phyloP scores from a whole-genome alignment of 35 echinoderm and acorn worm genomes.

The Lytechinus pictus region DNA sequence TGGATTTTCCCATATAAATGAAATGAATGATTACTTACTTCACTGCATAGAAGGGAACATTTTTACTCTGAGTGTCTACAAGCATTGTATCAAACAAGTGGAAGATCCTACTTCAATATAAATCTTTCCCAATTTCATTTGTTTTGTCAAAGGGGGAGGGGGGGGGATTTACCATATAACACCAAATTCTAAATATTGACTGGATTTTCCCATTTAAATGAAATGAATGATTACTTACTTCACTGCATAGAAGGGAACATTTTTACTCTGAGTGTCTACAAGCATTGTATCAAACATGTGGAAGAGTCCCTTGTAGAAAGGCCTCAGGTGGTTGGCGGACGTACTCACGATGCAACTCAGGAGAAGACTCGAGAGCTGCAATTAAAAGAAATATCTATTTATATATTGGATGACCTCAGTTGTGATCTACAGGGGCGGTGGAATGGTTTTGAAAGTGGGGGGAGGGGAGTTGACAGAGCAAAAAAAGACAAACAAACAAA shows the following conservation, averaged over 20 bases:
- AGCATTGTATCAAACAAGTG: slow-evolving; percentile 78
- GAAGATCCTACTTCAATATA: too few relatives aligned
- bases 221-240: slow-evolving; percentile 48
- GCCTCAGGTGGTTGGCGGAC: slow-evolving; percentile 71
- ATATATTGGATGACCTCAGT: neutral
- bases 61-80: slow-evolving; percentile 85
- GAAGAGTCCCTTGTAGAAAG: slow-evolving; percentile 74
- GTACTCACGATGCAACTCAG: slow-evolving; percentile 74
- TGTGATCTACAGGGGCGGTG: neutral
- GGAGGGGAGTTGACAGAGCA: too few relatives aligned
- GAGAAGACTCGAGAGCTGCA: slow-evolving; percentile 71
- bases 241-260: slow-evolving; percentile 87
- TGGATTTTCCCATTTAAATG: neutral
- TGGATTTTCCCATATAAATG: neutral
- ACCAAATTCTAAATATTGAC: too few relatives aligned
- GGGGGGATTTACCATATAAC: too few relatives aligned
- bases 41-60: slow-evolving; percentile 87
- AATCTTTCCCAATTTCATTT: too few relatives aligned
- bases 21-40: slow-evolving; percentile 48
- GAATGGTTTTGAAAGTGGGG: too few relatives aligned
- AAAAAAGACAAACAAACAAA: too few relatives aligned
- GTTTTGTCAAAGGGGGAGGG: too few relatives aligned
- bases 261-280: slow-evolving; percentile 85
- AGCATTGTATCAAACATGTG: slow-evolving; percentile 78
- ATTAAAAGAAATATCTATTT: neutral